Evolutionary conservation across 1,140 invertebrate species (phyloP), one percentile per base, ranked within the genome.

Genomic region (Drosophila cardini): DNA sequence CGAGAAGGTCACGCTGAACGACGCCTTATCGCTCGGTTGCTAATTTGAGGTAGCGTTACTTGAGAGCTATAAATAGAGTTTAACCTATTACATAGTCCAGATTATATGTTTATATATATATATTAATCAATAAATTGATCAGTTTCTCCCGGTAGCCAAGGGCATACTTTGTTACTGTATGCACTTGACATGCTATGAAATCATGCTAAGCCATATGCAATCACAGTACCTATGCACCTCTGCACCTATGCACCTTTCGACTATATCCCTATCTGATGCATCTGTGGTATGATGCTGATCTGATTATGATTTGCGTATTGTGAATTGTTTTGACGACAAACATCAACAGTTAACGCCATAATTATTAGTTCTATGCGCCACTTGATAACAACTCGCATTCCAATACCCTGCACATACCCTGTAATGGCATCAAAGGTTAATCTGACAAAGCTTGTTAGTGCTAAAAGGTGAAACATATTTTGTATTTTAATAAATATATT

Each of bases 11-110:
- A 71, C 34, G 11, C n/a, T 13, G 43, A 45, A 21, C 10, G 53
- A 15, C 10, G 60, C 32, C 67, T 75, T 75, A 75, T 75, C 72
- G 53, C 26, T 15, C 30, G 45, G 15, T 69, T 69, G 64, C 64
- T 68, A 68, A 72, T 72, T 72, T 72, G 18, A 60, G 45, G 16
- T n/a, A 38, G 52, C 43, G 36, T 11, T 40, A 40, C 36, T 40
- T 40, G 36, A 11, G 4, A 15, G 3, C 58, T 75, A 75, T 71
- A 38, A 75, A 64, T 75, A 75, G 68, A 42, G 9, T 8, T 26
- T 1, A 26, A 26, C 18, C n/a, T 26, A 65, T 65, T 53, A 48
- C 42, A 67, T 48, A 36, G 9, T 38, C 30, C 45, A 26, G 21
- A 0, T 26, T 26, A 5, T 26, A 26, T 4, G 16, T 34, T 42